Base-by-base conservation (phyloP, 2,797 vertebrate species). In the Anguilla anguilla region DNA sequence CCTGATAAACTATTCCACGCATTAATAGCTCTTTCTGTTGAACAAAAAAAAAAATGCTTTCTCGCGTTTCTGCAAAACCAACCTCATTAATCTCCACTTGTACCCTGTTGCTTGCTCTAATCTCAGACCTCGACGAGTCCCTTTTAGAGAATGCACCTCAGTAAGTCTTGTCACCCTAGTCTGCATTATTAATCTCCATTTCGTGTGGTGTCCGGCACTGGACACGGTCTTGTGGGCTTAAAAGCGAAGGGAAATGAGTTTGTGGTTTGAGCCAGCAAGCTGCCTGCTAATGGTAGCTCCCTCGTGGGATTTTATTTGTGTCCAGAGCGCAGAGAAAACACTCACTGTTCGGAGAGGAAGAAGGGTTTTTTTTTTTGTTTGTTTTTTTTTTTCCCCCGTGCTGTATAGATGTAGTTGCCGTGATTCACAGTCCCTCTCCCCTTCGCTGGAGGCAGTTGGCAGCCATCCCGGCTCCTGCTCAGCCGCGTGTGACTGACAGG, bases 221-320 rank as follows among this genome's bases (percentile, higher is more conserved):
- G 69, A 15, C 31, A 13, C 69, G 11, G 11, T 35, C 9, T 15
- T 74, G n/a, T 13, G 9, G 25, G 25, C 9, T 5, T 74, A 74
- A 74, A 74, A 74, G 28, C 69, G 3, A 19, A 9, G 94, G 96
- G 95, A 94, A 95, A 93, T 92, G 92, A 94, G 90, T 85, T 91
- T 84, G 89, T 89, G 53, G 6, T 89, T 35, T 17, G 69, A 74
- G 69, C 17, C 69, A 74, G 69, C 69, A 28, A 43, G 39, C 46
- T 83, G 77, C 39, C 85, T 88, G 88, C 77, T 86, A 86, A 46
- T 84, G 82, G 61, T 67, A 49, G 22, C 81, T 83, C 88, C 77
- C 88, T 59, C 28, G 11, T 51, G 86, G 64, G 83, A 0, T 15
- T 49, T 84, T 35, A 4, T 53, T 39, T 79, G 74, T 17, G 35